Base-by-base conservation (phyloP, 2,797 vertebrate species). In the Halcyon leucocephala region DNA sequence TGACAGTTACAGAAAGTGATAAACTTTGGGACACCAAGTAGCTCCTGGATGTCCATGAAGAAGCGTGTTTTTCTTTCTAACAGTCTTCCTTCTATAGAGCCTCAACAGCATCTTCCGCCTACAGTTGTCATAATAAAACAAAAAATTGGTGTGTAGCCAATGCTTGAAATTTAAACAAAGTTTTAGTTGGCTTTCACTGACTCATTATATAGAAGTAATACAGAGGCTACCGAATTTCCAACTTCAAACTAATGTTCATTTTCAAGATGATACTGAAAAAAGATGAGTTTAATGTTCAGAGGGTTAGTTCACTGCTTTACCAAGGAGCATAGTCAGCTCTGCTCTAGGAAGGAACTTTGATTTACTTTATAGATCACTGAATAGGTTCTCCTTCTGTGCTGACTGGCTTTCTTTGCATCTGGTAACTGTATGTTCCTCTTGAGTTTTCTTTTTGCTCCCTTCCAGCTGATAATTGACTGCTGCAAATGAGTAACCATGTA, bases 161-260 rank as follows among this genome's bases (percentile, higher is more conserved):
- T 62, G 24, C 52, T 71, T 92, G 44, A 88, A 74, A 83, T 86
- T 81, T 83, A 48, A 88, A 21, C 22, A 49, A 61, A 72, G 42
- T 14, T 26, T 90, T 49, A 81, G n/a, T 65, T 66, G 44, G 2
- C 15, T 91, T 90, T 81, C 35, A 89, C 81, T 78, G 31, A 60
- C 29, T 88, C 13, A 2, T 60, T 69, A 15, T 17, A 46, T 5
- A 37, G 17, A 64, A 78, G 20, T 71, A 77, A 12, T 52, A 17
- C 17, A 37, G 49, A 86, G 70, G 21, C 44, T 83, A 44, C 33
- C 20, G 25, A 76, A 69, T 21, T n/a, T 89, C 11, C 3, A 44
- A 49, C 51, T 74, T 35, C 61, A 89, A 93, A 72, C 49, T 26
- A 22, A 62, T 55, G 44, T 19, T 52, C 5, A 14, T 81, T 94